Percentiles rank a stretch among this genome's conserved stretches.
These are phyloP conservation scores for Drosophila diplacantha DNA, from an alignment of 2,888 invertebrate genomes.

Conservation along the genomic window DNA sequence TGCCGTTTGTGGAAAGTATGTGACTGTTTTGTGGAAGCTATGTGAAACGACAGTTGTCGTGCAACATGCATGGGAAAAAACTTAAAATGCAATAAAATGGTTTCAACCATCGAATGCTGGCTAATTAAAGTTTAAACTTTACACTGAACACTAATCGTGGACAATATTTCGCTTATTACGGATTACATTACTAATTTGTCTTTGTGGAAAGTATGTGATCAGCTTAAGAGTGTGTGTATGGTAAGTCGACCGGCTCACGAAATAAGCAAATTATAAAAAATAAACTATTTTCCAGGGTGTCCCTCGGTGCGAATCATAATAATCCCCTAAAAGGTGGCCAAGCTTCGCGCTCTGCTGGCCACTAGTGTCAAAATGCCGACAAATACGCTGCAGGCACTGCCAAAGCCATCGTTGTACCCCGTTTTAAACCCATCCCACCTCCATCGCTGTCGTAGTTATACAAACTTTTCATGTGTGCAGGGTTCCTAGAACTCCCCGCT, in stretches of 20 bases:
- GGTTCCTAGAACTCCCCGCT: constrained; percentile 34
- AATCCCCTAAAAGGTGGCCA: neutral
- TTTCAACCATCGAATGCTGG: constrained; percentile 1
- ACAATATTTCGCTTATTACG: neutral
- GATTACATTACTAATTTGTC: neutral
- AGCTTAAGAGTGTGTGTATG: neutral
- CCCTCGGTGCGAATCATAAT: neutral
- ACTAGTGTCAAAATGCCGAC: constrained; percentile 43
- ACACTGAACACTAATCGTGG: neutral
- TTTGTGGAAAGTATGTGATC: neutral
- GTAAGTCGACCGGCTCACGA: neutral
- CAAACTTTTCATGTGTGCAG: constrained; percentile 16
- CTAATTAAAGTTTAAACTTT: constrained; percentile 4
- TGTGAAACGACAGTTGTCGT: constrained; percentile 10
- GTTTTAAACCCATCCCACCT: constrained; percentile 14
- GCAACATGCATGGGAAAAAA: constrained; percentile 18
- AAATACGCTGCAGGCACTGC: constrained; percentile 16
- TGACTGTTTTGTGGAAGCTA: constrained; percentile 7
- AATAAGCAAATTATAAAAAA: neutral
- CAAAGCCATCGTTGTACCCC: constrained; percentile 5
- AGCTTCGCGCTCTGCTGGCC: constrained; percentile 33
- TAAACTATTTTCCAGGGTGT: constrained; percentile 9
- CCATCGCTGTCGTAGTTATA: constrained; percentile 12
- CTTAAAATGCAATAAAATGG: constrained; percentile 1
- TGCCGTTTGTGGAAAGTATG: constrained; percentile 15